Percentiles rank a stretch among this genome's conserved stretches.
phyloP scores from a whole-genome alignment of 2,797 vertebrate genomes.

The Anomalospiza imberbis region DNA sequence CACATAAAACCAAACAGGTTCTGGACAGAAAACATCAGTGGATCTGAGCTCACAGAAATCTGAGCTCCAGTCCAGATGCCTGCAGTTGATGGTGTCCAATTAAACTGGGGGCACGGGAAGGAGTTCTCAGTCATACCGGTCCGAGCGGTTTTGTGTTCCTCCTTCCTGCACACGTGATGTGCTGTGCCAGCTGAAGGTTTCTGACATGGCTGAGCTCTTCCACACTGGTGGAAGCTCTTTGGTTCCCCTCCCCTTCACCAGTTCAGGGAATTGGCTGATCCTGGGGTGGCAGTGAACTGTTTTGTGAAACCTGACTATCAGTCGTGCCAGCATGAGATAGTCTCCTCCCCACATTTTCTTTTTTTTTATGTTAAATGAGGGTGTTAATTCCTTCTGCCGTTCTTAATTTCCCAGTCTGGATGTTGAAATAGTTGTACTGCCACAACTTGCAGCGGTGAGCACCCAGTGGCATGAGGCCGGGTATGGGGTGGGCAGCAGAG shows the following conservation, averaged over 20 bases:
- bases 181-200: background rate
- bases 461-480: background rate
- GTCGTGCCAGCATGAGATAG: background rate
- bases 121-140: background rate
- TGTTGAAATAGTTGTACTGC: slow-evolving; percentile 47
- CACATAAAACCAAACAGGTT: background rate
- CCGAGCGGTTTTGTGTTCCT: background rate
- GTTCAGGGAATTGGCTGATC: background rate
- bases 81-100: background rate
- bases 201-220: background rate
- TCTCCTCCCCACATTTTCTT: fast-evolving
- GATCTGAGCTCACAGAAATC: background rate
- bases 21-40: background rate
- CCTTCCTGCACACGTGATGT: background rate
- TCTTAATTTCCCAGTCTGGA: slow-evolving; percentile 16
- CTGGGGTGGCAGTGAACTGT: background rate
- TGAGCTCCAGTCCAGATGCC: background rate
- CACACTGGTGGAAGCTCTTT: background rate
- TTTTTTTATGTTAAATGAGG: background rate
- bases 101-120: background rate
- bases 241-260: background rate
- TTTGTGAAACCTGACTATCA: background rate
- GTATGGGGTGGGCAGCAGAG: background rate
- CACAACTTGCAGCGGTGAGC: slow-evolving; percentile 8
- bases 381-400: slow-evolving; percentile 9